Evolutionary conservation across 2,113 vertebrate species (phyloP).

Genomic region (Paralichthys olivaceus): DNA sequence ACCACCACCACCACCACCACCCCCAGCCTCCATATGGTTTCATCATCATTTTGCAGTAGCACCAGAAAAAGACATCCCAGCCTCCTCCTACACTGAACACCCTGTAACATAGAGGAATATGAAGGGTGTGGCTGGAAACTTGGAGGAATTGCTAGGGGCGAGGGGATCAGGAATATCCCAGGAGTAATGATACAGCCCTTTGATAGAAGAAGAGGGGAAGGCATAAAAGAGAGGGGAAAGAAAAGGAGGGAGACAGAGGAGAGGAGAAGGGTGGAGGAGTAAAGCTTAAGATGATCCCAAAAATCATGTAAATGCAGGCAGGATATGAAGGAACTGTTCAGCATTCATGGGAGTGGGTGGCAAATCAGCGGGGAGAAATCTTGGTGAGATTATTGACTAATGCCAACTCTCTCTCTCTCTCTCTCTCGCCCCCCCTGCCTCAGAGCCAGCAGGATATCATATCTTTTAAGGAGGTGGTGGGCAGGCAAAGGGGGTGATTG

Average conservation of each 20-base stretch:
- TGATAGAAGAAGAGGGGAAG: slow-evolving; percentile 66
- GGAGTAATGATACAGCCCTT: slow-evolving; percentile 82
- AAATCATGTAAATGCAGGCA: slow-evolving; percentile 80
- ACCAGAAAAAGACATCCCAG: slow-evolving; percentile 52
- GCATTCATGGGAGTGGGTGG: slow-evolving; percentile 79
- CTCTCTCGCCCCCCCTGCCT: slow-evolving; percentile 38
- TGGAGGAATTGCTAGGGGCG: slow-evolving; percentile 28
- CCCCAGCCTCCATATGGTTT: slow-evolving; percentile 81
- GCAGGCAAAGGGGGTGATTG: not conserved
- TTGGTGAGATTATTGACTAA: slow-evolving; percentile 64
- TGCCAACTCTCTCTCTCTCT: slow-evolving; percentile 34
- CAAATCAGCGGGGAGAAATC: slow-evolving; percentile 72
- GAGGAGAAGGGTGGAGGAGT: slow-evolving; percentile 50
- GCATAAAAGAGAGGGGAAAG: not conserved
- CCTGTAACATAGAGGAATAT: slow-evolving; percentile 55
- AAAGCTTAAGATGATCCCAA: slow-evolving; percentile 69
- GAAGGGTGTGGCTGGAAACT: slow-evolving; percentile 55
- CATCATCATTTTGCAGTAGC: slow-evolving; percentile 74
- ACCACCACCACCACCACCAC: slow-evolving; percentile 49
- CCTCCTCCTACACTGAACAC: slow-evolving; percentile 23
- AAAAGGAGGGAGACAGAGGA: slow-evolving; percentile 1
- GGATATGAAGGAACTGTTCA: slow-evolving; percentile 81
- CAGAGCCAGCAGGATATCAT: slow-evolving; percentile 55
- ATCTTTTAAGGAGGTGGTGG: slow-evolving; percentile 37
- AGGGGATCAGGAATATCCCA: slow-evolving; percentile 75